Percentiles rank a stretch among this genome's conserved stretches.
These are phyloP conservation scores for Dyspetes luteomarginatus DNA, from an alignment of 2,888 invertebrate genomes.

Conservation along the genomic window DNA sequence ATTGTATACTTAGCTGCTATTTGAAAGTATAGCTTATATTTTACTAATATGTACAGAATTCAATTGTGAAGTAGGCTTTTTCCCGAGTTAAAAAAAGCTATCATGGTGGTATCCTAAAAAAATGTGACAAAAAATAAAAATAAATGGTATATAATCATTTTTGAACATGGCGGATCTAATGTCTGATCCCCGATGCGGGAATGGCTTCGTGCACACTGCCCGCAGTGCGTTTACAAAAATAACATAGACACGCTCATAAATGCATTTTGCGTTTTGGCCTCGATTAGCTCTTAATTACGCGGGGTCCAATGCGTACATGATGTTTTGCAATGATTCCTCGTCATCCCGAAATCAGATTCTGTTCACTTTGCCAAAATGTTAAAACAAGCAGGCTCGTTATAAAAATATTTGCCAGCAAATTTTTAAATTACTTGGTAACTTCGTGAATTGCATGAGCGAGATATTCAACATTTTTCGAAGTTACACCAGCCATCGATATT, in stretches of 20 bases:
- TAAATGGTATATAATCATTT: constrained; percentile 34
- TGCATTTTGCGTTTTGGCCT: constrained; percentile 62
- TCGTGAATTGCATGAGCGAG: constrained; percentile 96
- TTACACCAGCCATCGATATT: constrained; percentile 98
- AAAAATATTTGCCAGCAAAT: neutral
- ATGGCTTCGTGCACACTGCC: constrained; percentile 70
- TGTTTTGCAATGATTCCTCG: constrained; percentile 23
- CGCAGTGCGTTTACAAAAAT: constrained; percentile 75
- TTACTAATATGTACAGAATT: constrained; percentile 1
- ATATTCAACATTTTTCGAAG: constrained; percentile 97
- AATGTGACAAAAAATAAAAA: constrained; percentile 6
- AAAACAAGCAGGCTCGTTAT: neutral
- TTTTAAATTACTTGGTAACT: constrained; percentile 89
- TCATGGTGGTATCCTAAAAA: neutral
- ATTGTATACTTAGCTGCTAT: constrained; percentile 18
- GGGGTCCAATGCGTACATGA: constrained; percentile 23
- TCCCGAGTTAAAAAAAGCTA: neutral
- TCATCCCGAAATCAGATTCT: constrained; percentile 2
- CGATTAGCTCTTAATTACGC: constrained; percentile 25
- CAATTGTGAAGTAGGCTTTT: neutral
- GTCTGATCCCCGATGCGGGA: constrained; percentile 1
- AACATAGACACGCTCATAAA: constrained; percentile 69
- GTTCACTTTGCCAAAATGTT: neutral
- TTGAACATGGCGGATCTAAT: neutral
- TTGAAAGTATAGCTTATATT: constrained; percentile 4